Percentiles rank a stretch among this genome's conserved stretches.
Conservation (phyloP, 1,140 invertebrate species). For the Homarus americanus region DNA sequence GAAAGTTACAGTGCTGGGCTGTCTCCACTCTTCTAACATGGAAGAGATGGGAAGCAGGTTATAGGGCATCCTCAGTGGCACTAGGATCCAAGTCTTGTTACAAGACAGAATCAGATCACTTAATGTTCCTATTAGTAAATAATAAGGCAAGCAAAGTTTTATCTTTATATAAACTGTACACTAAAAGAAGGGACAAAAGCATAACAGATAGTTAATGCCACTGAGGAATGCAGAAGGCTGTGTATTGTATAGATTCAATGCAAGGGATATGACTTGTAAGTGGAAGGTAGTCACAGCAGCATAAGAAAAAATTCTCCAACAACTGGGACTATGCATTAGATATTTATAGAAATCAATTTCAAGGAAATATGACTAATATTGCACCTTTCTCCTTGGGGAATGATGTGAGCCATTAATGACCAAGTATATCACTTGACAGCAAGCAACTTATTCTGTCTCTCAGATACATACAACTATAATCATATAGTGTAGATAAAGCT, state of each 20-base stretch:
- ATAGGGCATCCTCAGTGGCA: slow-evolving; percentile 2
- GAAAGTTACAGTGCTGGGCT: slow-evolving; percentile 55
- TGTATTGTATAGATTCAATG: not conserved
- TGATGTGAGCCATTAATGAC: not conserved
- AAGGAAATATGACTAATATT: not conserved
- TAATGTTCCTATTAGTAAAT: not conserved
- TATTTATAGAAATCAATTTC: not conserved
- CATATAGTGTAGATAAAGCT: too few relatives aligned
- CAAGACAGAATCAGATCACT: not conserved
- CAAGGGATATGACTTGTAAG: not conserved
- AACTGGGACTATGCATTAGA: not conserved
- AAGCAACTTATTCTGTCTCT: not conserved
- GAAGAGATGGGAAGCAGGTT: slow-evolving; percentile 67
- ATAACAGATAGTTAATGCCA: not conserved
- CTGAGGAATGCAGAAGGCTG: slow-evolving; percentile 2
- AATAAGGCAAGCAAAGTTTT: not conserved
- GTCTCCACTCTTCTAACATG: slow-evolving; percentile 65
- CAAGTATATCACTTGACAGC: not conserved
- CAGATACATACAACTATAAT: too few relatives aligned
- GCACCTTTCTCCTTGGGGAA: slow-evolving; percentile 7
- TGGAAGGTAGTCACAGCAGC: not conserved
- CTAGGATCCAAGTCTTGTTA: not conserved
- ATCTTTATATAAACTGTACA: not conserved
- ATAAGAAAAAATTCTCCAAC: not conserved
- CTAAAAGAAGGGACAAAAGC: not conserved